Base-by-base conservation (phyloP, 2,113 vertebrate genomes). In the Halichoerus grypus region DNA sequence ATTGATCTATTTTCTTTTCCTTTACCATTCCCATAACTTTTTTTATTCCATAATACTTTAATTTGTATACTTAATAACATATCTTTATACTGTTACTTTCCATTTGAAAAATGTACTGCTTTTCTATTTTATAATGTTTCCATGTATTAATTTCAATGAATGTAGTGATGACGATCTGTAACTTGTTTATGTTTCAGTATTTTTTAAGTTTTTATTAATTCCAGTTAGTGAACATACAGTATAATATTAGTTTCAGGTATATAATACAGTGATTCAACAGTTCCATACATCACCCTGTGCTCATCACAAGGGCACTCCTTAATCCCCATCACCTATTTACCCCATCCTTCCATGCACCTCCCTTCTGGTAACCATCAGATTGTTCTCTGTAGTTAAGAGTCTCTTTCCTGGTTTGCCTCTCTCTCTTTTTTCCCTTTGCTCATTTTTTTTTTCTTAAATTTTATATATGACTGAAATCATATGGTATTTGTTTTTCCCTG, bases 101-200 rank as follows among this genome's bases (percentile, higher is more conserved):
- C 28, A 55, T 72, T 88, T 65, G 36, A 79, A 87, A 67, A 87
- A 42, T 79, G 0, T 18, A n/a, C 33, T n/a, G 33, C 65, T 67
- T 67, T 67, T 67, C 85, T 84, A 94, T 97, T 65, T 83, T 81
- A 84, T 93, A 94, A 94, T 95, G 88, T 95, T 97, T 55, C 61
- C 87, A 71, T 95, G 85, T 96, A 94, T 98, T 91, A 95, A 84
- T 97, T 98, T 95, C 82, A 94, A 88, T 97, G 96, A 92, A 93
- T 95, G 76, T 51, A 57, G 85, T 92, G 82, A 61, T 96, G 91
- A 96, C 77, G 97, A 36, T 76, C 59, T 89, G 46, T 92, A 86
- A 96, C 94, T 96, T 97, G 82, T 91, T 88, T 95, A 89, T 95
- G 49, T 80, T 95, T 97, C 76, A 83, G 69, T 5, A 5, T 72